Evolutionary conservation across 2,797 vertebrate species (phyloP), one percentile per base, ranked within the genome.

Genomic region (Zenarchopterus dispar): DNA sequence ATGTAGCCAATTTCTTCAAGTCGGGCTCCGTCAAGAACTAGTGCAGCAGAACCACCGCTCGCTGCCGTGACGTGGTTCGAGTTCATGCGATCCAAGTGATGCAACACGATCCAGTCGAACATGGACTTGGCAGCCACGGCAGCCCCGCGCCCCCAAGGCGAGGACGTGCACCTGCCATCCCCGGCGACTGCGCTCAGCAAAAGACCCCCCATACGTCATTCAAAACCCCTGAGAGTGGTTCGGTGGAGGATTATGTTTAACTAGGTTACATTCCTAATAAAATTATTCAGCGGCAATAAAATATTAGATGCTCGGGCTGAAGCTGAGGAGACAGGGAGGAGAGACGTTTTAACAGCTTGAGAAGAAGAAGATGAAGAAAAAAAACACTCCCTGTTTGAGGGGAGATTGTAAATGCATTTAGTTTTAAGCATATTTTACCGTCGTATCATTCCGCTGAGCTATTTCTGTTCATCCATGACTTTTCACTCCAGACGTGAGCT

Each of bases 91-190:
- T 78, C 80, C 85, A 80, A 82, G 70, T 53, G 76, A 75, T 76
- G 85, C 67, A 88, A 91, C 61, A 42, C 17, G 70, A 90, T 84
- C 84, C 70, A 26, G 45, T 54, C 5, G 2, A 74, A 71, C 11
- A 50, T 74, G 62, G 73, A 31, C 33, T 80, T 87, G 84, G 81
- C 77, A 80, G 68, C 22, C 21, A 0, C 7, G 65, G 54, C 59
- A 31, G 49, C 39, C 49, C 55, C 19, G 36, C 61, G 24, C 70
- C 71, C 71, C 59, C 9, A 42, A 56, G 59, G 39, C 68, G 62
- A 68, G 46, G 68, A 62, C 41, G 8, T 64, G 79, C 88, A 91
- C 89, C 85, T 89, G 89, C 83, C 50, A 33, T 84, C 80, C 86
- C 67, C 56, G 0, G 72, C 1, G 84, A 78, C 72, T 22, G 67